phyloP scores from a whole-genome alignment of 2,113 vertebrate species.

The Ascaphus truei region DNA sequence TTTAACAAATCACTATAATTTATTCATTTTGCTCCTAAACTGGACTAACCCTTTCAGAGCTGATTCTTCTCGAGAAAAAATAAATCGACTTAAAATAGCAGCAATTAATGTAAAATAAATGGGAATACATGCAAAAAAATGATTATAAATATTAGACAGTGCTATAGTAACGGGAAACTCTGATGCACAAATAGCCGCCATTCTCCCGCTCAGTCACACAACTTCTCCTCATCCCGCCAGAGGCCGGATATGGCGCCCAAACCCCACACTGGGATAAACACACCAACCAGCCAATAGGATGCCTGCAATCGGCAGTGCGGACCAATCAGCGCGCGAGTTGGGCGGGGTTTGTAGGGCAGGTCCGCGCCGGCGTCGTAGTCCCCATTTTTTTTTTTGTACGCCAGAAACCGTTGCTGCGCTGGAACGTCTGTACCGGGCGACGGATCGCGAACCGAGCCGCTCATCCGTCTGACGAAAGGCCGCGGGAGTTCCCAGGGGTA shows the following conservation, averaged over 20 bases:
- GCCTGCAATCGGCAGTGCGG: background rate
- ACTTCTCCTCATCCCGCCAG: background rate
- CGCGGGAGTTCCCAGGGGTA: constrained; percentile 6
- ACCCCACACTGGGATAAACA: background rate
- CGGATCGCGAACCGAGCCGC: background rate
- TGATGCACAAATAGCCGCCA: no score
- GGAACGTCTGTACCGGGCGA: background rate
- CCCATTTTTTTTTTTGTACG: constrained; percentile 5
- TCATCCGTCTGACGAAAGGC: background rate
- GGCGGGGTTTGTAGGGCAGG: background rate
- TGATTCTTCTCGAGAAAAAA: no score
- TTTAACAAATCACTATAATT: no score
- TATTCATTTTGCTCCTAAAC: no score
- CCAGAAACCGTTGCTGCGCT: background rate
- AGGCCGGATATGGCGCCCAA: background rate
- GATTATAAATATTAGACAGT: no score
- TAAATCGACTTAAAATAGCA: no score
- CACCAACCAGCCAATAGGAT: background rate
- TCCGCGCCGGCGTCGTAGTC: background rate
- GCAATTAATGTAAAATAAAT: no score
- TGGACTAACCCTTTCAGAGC: no score
- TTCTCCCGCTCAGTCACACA: background rate
- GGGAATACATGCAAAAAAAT: no score
- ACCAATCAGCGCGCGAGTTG: background rate
- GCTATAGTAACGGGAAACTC: no score